These are phyloP conservation scores for Ciconia boyciana DNA, from an alignment of 2,113 vertebrate species.

Conservation along the genomic window DNA sequence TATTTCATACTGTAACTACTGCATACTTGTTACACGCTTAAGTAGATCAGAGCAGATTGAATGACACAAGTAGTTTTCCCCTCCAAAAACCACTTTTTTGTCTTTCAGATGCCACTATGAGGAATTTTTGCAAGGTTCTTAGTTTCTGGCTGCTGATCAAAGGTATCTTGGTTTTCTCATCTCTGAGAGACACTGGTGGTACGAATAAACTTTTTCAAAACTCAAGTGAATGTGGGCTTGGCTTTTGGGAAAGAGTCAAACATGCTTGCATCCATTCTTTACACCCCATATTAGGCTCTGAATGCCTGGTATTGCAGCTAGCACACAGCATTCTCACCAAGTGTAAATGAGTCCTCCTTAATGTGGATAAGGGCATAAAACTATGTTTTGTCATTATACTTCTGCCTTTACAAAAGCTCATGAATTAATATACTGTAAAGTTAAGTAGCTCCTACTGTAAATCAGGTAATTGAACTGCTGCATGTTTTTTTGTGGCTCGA, in stretches of 20 bases:
- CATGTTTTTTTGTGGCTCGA: background rate
- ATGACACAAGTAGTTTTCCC: background rate
- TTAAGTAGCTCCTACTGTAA: background rate
- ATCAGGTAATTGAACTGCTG: background rate
- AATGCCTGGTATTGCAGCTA: conserved; percentile 28
- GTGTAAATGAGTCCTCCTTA: background rate
- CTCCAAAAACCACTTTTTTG: background rate
- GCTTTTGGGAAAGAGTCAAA: conserved; percentile 42
- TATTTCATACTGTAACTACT: background rate
- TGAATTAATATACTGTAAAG: background rate
- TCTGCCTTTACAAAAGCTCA: background rate
- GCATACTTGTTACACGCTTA: background rate
- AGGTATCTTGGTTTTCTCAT: background rate
- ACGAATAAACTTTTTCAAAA: conserved; percentile 4
- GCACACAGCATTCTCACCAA: background rate
- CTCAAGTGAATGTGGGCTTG: conserved; percentile 45
- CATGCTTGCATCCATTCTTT: conserved; percentile 25
- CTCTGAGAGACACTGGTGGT: background rate
- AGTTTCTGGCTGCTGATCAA: conserved; percentile 4
- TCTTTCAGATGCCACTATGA: background rate
- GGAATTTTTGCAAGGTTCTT: background rate
- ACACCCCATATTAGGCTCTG: background rate
- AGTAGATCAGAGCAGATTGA: background rate
- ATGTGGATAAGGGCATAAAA: background rate
- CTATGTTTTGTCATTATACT: background rate